These are phyloP conservation scores for Nomada hirtipes DNA, from an alignment of 2,888 invertebrate species.

Conservation along the genomic window DNA sequence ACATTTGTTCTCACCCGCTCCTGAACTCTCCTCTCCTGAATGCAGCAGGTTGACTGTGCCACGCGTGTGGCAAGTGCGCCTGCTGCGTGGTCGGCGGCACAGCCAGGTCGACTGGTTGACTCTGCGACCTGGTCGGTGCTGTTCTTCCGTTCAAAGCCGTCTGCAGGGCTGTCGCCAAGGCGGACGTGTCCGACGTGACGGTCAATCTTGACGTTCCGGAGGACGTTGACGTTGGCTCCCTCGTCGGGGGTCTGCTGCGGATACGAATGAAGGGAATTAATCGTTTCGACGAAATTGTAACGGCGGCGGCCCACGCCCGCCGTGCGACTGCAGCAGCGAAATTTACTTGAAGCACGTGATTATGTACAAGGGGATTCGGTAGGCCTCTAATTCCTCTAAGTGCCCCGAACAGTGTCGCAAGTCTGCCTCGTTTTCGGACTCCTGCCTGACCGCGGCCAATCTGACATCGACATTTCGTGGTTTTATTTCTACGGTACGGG, in stretches of 20 bases:
- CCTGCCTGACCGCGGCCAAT: slow-evolving; percentile 17
- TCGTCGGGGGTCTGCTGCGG: slow-evolving; percentile 76
- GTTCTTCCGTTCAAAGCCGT: slow-evolving; percentile 78
- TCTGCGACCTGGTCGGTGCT: slow-evolving; percentile 84
- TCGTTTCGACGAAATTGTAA: not conserved
- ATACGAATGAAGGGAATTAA: slow-evolving; percentile 29
- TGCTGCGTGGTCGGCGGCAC: slow-evolving; percentile 75
- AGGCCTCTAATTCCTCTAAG: slow-evolving; percentile 77
- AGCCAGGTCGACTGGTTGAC: slow-evolving; percentile 84
- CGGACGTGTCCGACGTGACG: slow-evolving; percentile 81
- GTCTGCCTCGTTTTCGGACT: slow-evolving; percentile 36
- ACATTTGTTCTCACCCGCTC: slow-evolving; percentile 73
- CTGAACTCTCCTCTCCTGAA: slow-evolving; percentile 81
- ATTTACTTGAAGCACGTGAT: slow-evolving; percentile 76
- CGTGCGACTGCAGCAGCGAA: slow-evolving; percentile 66
- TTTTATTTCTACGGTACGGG: slow-evolving; percentile 18
- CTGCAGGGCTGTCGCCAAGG: slow-evolving; percentile 79
- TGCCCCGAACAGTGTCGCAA: slow-evolving; percentile 76
- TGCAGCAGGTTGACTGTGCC: slow-evolving; percentile 82
- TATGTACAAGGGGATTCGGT: slow-evolving; percentile 76
- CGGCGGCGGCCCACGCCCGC: slow-evolving; percentile 43
- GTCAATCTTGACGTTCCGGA: slow-evolving; percentile 81
- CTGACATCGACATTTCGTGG: slow-evolving; percentile 55
- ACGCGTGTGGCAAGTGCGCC: slow-evolving; percentile 74
- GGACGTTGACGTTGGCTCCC: slow-evolving; percentile 79